Conservation (phyloP, 2,113 vertebrate genomes). For the Bubalus kerabau region DNA sequence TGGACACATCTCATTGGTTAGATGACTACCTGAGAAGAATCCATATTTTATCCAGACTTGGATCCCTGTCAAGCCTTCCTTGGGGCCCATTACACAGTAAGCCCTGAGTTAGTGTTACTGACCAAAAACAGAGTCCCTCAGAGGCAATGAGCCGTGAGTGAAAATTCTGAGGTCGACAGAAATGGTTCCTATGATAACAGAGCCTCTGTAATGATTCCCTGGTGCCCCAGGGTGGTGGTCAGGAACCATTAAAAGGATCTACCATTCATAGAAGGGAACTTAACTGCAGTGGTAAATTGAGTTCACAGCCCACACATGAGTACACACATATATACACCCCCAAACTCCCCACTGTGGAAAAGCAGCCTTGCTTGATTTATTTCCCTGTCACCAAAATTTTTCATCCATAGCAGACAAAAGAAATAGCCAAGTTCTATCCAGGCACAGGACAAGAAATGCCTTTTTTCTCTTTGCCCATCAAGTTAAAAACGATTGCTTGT, state of each 20-base stretch:
- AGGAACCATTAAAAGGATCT: not conserved
- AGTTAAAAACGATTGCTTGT: not conserved
- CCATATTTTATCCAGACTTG: not conserved
- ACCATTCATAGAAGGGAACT: not conserved
- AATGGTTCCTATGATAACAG: conserved; percentile 37
- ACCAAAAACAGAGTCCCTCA: not conserved
- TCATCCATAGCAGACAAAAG: not conserved
- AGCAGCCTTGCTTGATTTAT: not conserved
- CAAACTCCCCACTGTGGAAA: not conserved
- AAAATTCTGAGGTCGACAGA: conserved; percentile 35
- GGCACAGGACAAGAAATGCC: not conserved
- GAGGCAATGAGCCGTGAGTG: conserved; percentile 29
- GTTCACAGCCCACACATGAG: not conserved
- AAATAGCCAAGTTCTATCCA: not conserved
- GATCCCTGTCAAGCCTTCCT: not conserved
- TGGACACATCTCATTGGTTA: not conserved
- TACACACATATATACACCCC: not conserved
- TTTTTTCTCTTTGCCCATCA: not conserved
- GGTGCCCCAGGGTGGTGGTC: not conserved
- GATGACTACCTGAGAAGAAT: not conserved
- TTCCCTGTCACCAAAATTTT: not conserved
- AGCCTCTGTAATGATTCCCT: not conserved
- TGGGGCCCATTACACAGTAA: not conserved
- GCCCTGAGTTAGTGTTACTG: not conserved
- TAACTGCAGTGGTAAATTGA: conserved; percentile 24